Base-by-base conservation (phyloP, 37 sponge, comb jelly and placozoan genomes). In the Spongilla lacustris region DNA sequence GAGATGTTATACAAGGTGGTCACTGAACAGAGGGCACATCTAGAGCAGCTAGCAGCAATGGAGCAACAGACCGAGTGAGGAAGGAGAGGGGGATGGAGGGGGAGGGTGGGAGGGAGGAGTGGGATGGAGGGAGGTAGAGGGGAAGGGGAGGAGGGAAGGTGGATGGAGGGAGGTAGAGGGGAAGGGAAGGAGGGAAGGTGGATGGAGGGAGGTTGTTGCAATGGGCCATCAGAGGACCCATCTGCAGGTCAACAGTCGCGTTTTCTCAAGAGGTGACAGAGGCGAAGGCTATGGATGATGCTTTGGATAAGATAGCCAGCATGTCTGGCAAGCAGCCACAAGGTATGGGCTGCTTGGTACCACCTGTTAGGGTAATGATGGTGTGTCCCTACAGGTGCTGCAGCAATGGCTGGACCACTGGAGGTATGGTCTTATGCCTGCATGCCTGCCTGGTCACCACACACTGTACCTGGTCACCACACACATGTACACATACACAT, bases 11-110 rank as follows among this genome's bases (percentile, higher is more conserved):
- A 78, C 41, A 74, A 72, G 30, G 83, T 96, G 37, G 94, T 93
- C 75, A 83, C 48, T 2, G 96, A 96, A 38, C 96, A 96, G 14
- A 72, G 69, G 41, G 30, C 84, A 0, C 71, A 93, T 31, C 71
- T 96, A 28, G 80, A 93, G 32, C 94, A 96, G 73, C 83, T 91
- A 21, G 77, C 89, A n/a, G 82, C 91, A 50, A 96, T 96, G 96
- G 84, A 93, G 35, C 92, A 93, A 84, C 89, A 96, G 72, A 93
- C 94, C 36, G 86, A 70, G 96, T 95, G 74, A 82, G 87, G 19
- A 26, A 8, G 73, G 73, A 29, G 73, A 25, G 73, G 28, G 73
- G n/a, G n/a, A n/a, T 25, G 71, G 71, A 3, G 10, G n/a, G 71
- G 4, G 71, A 69, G 71, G 71, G 27, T 25, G 10, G 71, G 4